These are phyloP conservation scores for Noctuana brunneofusca DNA, from an alignment of 2,888 invertebrate genomes.

Conservation along the genomic window DNA sequence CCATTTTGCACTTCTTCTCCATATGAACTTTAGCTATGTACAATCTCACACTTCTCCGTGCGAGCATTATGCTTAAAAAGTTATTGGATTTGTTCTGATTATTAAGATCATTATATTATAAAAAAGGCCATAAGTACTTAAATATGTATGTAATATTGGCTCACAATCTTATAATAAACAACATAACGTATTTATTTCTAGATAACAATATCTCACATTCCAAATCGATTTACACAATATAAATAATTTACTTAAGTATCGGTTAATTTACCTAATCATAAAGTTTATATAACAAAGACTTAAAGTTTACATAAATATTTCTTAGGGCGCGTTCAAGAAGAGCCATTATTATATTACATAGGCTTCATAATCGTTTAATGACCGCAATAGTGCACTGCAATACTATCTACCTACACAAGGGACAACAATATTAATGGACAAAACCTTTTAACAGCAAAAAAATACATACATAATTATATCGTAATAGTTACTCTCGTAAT, in stretches of 20 bases:
- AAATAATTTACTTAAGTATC: background rate
- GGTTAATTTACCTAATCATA: conserved; percentile 5
- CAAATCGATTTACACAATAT: background rate
- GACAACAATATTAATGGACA: background rate
- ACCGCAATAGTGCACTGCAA: background rate
- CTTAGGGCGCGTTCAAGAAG: background rate
- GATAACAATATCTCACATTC: background rate
- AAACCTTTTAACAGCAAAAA: no score
- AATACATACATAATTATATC: no score
- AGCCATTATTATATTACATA: background rate
- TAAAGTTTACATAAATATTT: background rate
- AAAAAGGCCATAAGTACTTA: no score
- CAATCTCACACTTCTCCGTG: no score
- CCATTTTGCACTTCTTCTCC: no score
- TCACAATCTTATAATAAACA: background rate
- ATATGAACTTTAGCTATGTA: no score
- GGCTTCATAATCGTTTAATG: background rate
- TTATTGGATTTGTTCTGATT: no score
- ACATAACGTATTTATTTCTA: background rate
- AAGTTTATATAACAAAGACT: background rate
- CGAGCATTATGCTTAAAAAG: no score
- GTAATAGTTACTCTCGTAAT: no score
- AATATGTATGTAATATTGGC: no score
- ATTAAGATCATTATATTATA: no score
- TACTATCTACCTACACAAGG: background rate